Evolutionary conservation across 2,888 invertebrate genomes (phyloP), one percentile per base, ranked within the genome.

Genomic region (Epinotia brunnichana): DNA sequence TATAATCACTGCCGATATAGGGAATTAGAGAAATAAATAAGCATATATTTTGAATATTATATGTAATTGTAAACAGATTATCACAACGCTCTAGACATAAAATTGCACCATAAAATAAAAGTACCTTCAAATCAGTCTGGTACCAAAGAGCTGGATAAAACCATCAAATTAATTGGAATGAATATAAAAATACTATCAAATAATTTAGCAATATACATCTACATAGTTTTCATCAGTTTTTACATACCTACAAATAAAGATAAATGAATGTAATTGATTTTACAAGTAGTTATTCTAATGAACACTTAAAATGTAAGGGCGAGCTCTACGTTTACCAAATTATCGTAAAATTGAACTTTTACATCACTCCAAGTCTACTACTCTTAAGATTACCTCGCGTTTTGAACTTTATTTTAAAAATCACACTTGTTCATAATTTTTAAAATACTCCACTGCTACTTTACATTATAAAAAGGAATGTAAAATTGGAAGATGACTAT

Each of bases 51-150:
- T 90, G 89, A 91, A 91, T 92, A 91, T 86, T 89, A 88, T 90
- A 90, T 90, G 87, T 91, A 92, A 91, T 91, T 90, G 89, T 90
- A 93, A 93, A 92, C 91, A 89, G 90, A 91, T 92, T 93, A 93
- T 93, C 93, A 93, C 93, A 93, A 93, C 92, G 92, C 91, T 92
- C 92, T 92, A 92, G 89, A 93, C 89, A 90, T 91, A 91, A 91
- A 73, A 93, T 93, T 93, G 93, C 93, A 93, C 92, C 92, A 91
- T 91, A 90, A 92, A 91, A 92, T 87, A 91, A 93, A 92, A 89
- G 93, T 92, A 93, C 92, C 92, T 85, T 89, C 87, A 93, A 93
- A 93, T 93, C 92, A 92, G 92, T 92, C 93, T 92, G 92, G 92
- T 93, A 92, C 92, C 88, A 88, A 91, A 89, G 87, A 89, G 89